phyloP scores from a whole-genome alignment of 2,113 vertebrate species.

The Triplophysa rosa region DNA sequence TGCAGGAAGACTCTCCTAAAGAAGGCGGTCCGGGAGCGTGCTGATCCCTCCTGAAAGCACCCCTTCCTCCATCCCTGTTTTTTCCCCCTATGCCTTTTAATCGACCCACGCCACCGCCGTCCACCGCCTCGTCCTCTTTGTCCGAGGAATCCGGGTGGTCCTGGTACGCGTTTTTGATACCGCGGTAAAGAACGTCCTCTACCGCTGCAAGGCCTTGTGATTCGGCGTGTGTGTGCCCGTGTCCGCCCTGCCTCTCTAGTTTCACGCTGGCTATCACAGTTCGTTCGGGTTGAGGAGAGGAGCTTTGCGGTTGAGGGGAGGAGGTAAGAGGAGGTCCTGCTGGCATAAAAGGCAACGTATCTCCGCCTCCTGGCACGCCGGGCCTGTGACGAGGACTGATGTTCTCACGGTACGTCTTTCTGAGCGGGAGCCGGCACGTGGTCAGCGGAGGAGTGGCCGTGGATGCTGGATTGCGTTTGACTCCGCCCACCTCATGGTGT shows the following conservation, averaged over 20 bases:
- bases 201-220: constrained; percentile 78
- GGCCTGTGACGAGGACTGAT: constrained; percentile 77
- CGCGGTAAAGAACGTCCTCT: constrained; percentile 81
- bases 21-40: constrained; percentile 76
- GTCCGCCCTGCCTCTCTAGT: constrained; percentile 70
- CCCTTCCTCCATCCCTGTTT: constrained; percentile 65
- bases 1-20: constrained; percentile 61
- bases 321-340: constrained; percentile 55
- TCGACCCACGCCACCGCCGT: constrained; percentile 59
- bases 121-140: constrained; percentile 57
- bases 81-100: constrained; percentile 67
- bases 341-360: constrained; percentile 57
- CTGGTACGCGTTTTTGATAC: constrained; percentile 73
- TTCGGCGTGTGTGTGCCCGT: constrained; percentile 60
- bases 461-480: constrained; percentile 67
- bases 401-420: constrained; percentile 89
- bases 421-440: constrained; percentile 83
- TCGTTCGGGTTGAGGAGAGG: constrained; percentile 60
- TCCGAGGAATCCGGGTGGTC: constrained; percentile 62
- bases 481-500: constrained; percentile 64
- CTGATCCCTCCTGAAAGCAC: constrained; percentile 73
- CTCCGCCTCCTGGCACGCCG: constrained; percentile 70
- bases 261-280: constrained; percentile 79
- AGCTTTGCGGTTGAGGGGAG: constrained; percentile 43
- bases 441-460: constrained; percentile 66